These are phyloP conservation scores for Cantharis lateralis DNA, from an alignment of 2,888 invertebrate genomes.

Conservation along the genomic window DNA sequence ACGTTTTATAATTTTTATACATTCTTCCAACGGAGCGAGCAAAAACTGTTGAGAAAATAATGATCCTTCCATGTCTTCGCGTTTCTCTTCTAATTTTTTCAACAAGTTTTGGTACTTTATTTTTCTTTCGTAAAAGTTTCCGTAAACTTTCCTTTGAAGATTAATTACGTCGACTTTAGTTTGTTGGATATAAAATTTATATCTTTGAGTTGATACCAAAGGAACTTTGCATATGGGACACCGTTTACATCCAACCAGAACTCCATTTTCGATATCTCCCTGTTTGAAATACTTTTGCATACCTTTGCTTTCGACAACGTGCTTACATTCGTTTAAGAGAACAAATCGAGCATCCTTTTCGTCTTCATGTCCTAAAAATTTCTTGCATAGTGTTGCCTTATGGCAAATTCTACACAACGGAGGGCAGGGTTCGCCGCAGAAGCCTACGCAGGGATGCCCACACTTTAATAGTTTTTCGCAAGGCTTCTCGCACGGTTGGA, in stretches of 20 bases:
- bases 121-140: background rate
- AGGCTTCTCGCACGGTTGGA: slow-evolving; percentile 55
- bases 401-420: slow-evolving; percentile 63
- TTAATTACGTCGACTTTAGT: slow-evolving; percentile 34
- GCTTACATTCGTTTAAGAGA: slow-evolving; percentile 59
- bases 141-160: background rate
- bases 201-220: slow-evolving; percentile 63
- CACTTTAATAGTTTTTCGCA: slow-evolving; percentile 58
- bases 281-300: slow-evolving; percentile 47
- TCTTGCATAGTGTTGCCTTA: slow-evolving; percentile 54
- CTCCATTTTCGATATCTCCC: slow-evolving; percentile 3
- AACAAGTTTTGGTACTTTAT: background rate
- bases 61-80: too few relatives aligned
- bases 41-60: too few relatives aligned
- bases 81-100: background rate
- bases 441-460: slow-evolving; percentile 67
- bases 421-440: slow-evolving; percentile 75
- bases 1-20: too few relatives aligned
- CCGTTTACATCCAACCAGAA: slow-evolving; percentile 45
- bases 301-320: slow-evolving; percentile 57
- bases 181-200: slow-evolving; percentile 59
- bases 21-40: too few relatives aligned
- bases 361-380: slow-evolving; percentile 56
- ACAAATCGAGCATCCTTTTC: slow-evolving; percentile 63
- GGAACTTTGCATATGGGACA: slow-evolving; percentile 67